Evolutionary conservation across 1,140 invertebrate genomes (phyloP).

Genomic region (Hylyphantes graminicola): DNA sequence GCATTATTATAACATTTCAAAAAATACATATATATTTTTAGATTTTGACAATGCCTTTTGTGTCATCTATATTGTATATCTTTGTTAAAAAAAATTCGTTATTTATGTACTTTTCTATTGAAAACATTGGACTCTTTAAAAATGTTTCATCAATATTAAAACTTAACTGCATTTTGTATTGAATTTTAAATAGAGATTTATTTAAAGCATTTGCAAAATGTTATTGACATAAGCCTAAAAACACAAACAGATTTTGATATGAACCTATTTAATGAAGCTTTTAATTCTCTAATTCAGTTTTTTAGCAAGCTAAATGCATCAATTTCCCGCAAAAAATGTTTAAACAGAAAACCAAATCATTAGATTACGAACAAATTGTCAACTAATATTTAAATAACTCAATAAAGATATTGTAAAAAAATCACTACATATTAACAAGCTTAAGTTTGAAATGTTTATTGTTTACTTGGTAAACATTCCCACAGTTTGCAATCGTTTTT

Average conservation of each 20-base stretch:
- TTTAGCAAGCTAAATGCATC: neutral
- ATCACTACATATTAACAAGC: neutral
- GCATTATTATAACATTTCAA: too few relatives aligned
- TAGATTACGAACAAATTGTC: neutral
- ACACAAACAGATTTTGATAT: neutral
- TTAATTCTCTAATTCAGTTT: neutral
- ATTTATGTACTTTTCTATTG: too few relatives aligned
- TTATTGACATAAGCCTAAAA: neutral
- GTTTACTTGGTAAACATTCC: neutral
- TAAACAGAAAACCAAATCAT: constrained; percentile 9
- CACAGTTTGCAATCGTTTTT: neutral
- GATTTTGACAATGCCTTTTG: too few relatives aligned
- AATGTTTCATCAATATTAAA: too few relatives aligned
- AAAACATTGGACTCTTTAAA: too few relatives aligned
- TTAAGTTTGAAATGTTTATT: neutral
- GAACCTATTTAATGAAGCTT: neutral
- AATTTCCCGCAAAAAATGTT: neutral
- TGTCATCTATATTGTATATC: too few relatives aligned
- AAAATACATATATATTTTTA: too few relatives aligned
- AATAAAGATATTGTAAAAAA: neutral
- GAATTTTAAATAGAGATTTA: neutral
- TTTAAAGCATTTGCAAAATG: neutral
- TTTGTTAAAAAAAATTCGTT: too few relatives aligned
- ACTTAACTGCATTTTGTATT: too few relatives aligned
- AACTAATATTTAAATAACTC: constrained; percentile 4